Evolutionary conservation across 2,113 vertebrate species (phyloP), one percentile per base, ranked within the genome.

Genomic region (Pseudorasbora parva): DNA sequence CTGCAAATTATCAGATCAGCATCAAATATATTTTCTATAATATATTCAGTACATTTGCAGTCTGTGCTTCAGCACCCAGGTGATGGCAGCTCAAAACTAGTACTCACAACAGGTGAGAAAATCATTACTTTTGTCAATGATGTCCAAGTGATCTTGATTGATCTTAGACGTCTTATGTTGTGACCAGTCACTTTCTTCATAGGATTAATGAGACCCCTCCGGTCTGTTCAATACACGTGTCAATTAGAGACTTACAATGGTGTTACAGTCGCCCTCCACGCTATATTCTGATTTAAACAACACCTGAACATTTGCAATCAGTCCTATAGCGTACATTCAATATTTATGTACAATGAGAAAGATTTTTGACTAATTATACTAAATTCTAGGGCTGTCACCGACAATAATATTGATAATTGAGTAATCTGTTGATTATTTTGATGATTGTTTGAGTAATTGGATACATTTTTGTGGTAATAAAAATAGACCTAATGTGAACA

Each of bases 201-300:
- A 80, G 62, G 84, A 85, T 88, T 87, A 85, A 87, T 87, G 81
- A 83, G 86, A 83, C 60, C 84, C 77, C 84, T 85, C 84, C 45
- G 77, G 60, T 47, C 33, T 49, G 77, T 81, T 83, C 84, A 83
- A 81, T 84, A 83, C 64, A 64, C 7, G 23, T 84, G 87, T 86
- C 84, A 86, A 83, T 88, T 86, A 88, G 57, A 78, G 66, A 73
- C 56, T 64, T 73, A 85, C 83, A 74, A 27, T 41, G 19, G 56
- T 41, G 43, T 37, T 60, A 78, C 21, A n/a, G 74, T 23, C 27
- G 17, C 74, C 23, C 47, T 59, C 41, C 47, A 30, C 23, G 37
- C 15, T 41, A 54, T 59, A 75, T 14, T 75, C 15, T 45, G 64
- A 14, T 56, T 62, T 27, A 59, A 8, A 51, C 57, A 21, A 73